phyloP scores from a whole-genome alignment of 1,140 invertebrate genomes.

The Artemia franciscana region DNA sequence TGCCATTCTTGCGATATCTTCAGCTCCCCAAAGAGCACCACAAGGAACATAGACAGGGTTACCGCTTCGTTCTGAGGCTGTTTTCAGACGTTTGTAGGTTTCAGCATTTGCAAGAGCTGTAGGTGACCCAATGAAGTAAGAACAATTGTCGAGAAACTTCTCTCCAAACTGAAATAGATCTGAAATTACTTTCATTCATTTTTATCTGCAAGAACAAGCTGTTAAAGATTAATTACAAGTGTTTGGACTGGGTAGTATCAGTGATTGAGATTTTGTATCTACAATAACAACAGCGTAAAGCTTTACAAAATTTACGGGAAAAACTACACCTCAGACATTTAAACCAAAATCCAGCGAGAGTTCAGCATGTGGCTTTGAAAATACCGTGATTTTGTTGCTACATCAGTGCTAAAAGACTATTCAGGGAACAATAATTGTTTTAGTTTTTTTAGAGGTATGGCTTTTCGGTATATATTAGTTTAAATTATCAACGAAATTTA shows the following conservation, averaged over 20 bases:
- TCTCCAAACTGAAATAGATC: slow-evolving; percentile 10
- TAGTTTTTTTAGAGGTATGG: neutral
- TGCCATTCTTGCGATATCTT: slow-evolving; percentile 35
- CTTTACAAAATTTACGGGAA: too few relatives aligned
- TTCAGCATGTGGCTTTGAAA: neutral
- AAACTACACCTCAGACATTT: too few relatives aligned
- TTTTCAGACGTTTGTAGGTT: slow-evolving; percentile 17
- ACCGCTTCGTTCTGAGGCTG: slow-evolving; percentile 17
- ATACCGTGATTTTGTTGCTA: slow-evolving; percentile 1
- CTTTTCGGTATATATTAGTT: neutral
- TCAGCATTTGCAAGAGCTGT: slow-evolving; percentile 26
- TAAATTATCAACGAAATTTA: neutral
- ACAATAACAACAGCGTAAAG: too few relatives aligned
- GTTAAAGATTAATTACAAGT: too few relatives aligned
- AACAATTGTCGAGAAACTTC: slow-evolving; percentile 7
- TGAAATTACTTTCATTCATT: too few relatives aligned
- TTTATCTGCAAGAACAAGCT: too few relatives aligned
- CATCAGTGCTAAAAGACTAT: slow-evolving; percentile 22
- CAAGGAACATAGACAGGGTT: slow-evolving; percentile 29
- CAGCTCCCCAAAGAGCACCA: slow-evolving; percentile 35
- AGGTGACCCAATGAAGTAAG: slow-evolving; percentile 27
- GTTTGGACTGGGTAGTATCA: too few relatives aligned
- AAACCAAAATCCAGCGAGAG: too few relatives aligned
- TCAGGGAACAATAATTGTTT: slow-evolving; percentile 23
- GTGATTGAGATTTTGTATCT: too few relatives aligned